Conservation (phyloP, 1,140 invertebrate genomes). For the Gryon sp. region DNA sequence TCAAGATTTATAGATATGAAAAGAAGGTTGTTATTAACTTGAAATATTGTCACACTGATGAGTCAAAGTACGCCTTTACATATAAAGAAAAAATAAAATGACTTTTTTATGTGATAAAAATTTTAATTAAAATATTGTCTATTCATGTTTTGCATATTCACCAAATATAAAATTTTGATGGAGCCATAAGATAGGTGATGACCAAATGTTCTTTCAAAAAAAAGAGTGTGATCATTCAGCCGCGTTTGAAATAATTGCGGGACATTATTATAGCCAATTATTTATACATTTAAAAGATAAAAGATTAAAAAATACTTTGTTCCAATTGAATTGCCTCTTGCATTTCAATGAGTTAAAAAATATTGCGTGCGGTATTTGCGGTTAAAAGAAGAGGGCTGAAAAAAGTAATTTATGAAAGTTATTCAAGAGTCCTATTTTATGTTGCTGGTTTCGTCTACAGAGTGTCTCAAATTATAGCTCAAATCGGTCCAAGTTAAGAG, state of each 20-base stretch:
- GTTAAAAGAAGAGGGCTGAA: too few relatives aligned
- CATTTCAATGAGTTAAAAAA: slow-evolving; percentile 17
- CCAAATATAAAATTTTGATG: neutral
- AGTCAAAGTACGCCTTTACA: neutral
- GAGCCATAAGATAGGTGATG: neutral
- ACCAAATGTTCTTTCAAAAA: slow-evolving; percentile 6
- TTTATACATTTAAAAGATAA: neutral
- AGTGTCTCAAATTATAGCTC: slow-evolving; percentile 62
- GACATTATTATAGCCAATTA: too few relatives aligned
- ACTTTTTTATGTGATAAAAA: too few relatives aligned
- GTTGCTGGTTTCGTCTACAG: slow-evolving; percentile 62
- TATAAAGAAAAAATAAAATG: too few relatives aligned
- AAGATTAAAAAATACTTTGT: neutral
- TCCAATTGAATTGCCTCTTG: neutral
- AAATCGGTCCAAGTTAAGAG: slow-evolving; percentile 41
- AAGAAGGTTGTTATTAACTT: slow-evolving; percentile 15
- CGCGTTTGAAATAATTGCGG: too few relatives aligned
- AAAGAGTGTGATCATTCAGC: neutral
- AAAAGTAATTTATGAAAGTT: slow-evolving; percentile 77
- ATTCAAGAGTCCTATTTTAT: slow-evolving; percentile 66
- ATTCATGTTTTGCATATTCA: slow-evolving; percentile 15
- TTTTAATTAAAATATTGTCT: slow-evolving; percentile 20
- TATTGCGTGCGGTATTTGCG: slow-evolving; percentile 65
- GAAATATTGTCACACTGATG: slow-evolving; percentile 21
- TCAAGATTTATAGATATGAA: slow-evolving; percentile 36